phyloP scores from a whole-genome alignment of 92 coral and sea anemone genomes.

The Parazoanthus swiftii region DNA sequence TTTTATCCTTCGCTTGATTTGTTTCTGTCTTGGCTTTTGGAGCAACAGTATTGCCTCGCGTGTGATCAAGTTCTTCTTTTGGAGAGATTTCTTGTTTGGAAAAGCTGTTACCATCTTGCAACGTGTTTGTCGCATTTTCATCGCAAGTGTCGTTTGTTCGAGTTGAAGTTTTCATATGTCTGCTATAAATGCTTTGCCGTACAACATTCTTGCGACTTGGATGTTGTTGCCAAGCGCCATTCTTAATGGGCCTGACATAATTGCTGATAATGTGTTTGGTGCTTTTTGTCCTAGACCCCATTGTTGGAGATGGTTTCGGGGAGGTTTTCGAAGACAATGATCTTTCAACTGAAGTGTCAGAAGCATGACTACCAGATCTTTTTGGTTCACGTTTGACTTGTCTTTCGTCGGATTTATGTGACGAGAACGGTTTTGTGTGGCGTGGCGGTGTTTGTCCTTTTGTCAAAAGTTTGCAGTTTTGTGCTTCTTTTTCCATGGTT shows the following conservation, averaged over 20 bases:
- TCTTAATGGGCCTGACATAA: background rate
- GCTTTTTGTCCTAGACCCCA: background rate
- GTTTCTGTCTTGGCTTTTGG: background rate
- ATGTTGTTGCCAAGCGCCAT: background rate
- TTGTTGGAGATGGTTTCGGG: background rate
- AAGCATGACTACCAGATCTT: background rate
- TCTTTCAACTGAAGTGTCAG: background rate
- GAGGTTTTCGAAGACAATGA: background rate
- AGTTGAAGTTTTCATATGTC: conserved; percentile 21
- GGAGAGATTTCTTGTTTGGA: background rate
- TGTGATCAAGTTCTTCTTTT: background rate
- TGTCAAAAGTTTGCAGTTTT: background rate
- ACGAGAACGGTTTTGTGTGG: background rate
- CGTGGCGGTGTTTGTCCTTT: background rate
- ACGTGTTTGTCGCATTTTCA: background rate
- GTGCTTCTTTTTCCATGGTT: background rate
- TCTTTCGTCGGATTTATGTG: background rate
- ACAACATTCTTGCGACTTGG: background rate
- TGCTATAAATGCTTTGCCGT: conserved; percentile 30
- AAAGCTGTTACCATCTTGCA: background rate
- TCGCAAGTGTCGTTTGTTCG: background rate
- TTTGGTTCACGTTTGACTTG: background rate
- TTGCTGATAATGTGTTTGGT: background rate
- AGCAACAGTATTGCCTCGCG: background rate
- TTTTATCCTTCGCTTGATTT: background rate